phyloP scores from a whole-genome alignment of 2,888 invertebrate species.

The Eutolmus rufibarbis region DNA sequence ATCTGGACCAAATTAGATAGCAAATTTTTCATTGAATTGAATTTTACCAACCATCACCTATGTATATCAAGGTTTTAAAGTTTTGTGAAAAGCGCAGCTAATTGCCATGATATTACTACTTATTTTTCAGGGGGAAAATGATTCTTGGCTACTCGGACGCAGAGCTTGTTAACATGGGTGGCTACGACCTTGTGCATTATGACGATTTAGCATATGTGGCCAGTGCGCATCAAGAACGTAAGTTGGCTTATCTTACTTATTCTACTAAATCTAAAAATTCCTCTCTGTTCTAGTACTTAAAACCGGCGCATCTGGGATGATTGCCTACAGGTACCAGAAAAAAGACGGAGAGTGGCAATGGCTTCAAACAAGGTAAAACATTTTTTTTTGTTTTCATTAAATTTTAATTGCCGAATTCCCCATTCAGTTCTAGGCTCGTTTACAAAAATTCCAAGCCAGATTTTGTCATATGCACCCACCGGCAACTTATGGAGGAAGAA shows the following conservation, averaged over 20 bases:
- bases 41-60: too few species aligned
- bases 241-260: conserved; percentile 63
- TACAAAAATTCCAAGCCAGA: conserved; percentile 99
- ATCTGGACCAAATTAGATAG: too few species aligned
- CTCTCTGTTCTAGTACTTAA: conserved; percentile 82
- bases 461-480: conserved; percentile 97
- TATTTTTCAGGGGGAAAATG: conserved; percentile 80
- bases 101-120: background rate
- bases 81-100: too few species aligned
- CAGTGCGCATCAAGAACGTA: conserved; percentile 98
- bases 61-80: too few species aligned
- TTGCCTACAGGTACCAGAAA: conserved; percentile 96
- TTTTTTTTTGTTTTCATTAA: background rate
- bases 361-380: conserved; percentile 81
- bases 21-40: too few species aligned
- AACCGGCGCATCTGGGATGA: conserved; percentile 98
- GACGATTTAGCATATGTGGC: conserved; percentile 97
- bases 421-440: conserved; percentile 83
- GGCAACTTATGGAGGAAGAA: conserved; percentile 99
- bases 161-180: conserved; percentile 91
- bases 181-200: conserved; percentile 97
- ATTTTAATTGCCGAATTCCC: background rate
- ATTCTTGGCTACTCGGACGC: conserved; percentile 92
- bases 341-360: conserved; percentile 96
- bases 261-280: background rate